Evolutionary conservation across 2,797 vertebrate genomes (phyloP), one percentile per base, ranked within the genome.

Genomic region (Gymnocypris eckloni): DNA sequence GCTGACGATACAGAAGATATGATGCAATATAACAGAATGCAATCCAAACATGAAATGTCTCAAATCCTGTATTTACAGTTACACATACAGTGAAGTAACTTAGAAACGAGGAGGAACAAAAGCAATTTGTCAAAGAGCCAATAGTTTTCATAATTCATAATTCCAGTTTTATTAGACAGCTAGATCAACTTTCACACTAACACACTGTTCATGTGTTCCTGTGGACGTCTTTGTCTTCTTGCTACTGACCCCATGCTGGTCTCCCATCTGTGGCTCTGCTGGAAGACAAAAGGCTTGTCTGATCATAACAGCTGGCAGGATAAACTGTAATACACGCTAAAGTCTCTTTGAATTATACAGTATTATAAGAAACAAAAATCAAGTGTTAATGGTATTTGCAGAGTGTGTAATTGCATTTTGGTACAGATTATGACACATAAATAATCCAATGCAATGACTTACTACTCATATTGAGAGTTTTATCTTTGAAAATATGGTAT

Each of bases 231-330:
- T 76, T 67, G 72, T 76, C 72, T 67, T 11, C 59, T 73, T 52
- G 28, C 39, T 22, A 16, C 25, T 83, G 81, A 83, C 72, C 82
- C 59, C 82, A 75, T 83, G 82, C 72, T 76, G 82, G 20, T 76
- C 59, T 52, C 61, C 45, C 71, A 67, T 83, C 71, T 83, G 82
- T 83, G 82, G 33, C 82, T 20, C 22, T 76, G 25, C 22, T 43
- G 2, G 71, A 85, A 48, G 67, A 80, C 84, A 80, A 79, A 33
- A 45, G 81, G 22, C 41, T 22, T 75, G 43, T 83, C 71, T 83
- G 18, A 76, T 64, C 56, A 64, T 64, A 73, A 83, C 54, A 83
- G 45, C 71, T 84, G 71, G 59, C 9, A 41, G n/a, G 72, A 66
- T 28, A 67, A 67, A 67, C 61, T 25, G 37, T 20, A 25, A 66